Base-by-base conservation (phyloP, 2,113 vertebrate genomes). In the Nibea coibor region DNA sequence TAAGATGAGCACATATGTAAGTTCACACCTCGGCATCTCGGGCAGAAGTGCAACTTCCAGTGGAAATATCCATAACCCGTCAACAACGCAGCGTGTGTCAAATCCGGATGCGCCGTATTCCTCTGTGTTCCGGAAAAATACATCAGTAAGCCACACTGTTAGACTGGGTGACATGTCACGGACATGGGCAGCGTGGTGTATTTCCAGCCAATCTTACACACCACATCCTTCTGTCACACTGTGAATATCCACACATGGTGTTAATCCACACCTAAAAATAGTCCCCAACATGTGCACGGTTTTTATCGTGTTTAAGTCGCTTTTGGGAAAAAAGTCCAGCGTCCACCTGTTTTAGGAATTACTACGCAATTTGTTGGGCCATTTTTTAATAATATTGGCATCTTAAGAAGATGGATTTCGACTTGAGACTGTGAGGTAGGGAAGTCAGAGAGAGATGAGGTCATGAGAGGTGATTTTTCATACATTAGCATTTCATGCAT, bases 21-120 rank as follows among this genome's bases (percentile, higher is more conserved):
- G 64, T 67, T 68, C 4, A n/a, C 39, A 65, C 61, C 31, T 67
- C 62, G 28, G 42, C 31, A 56, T 58, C 53, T 48, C 45, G 19
- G 43, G 15, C 57, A 59, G 47, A 42, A 71, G 63, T 45, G 26
- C 35, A 35, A 8, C 11, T 45, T 45, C 26, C 22, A 58, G 16
- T 53, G 61, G 54, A 64, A 70, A 64, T 59, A 50, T 58, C 10
- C 28, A 2, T 11, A 4, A 61, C 43, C 31, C 50, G 53, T 28
- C 20, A 17, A 20, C 22, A 78, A 26, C 65, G 43, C 17, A 10
- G 14, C 4, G 3, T 22, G 62, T 56, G 62, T 10, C 39, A 43
- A 48, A 54, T 20, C 48, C 45, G 43, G 22, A 45, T 62, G 8
- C 12, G 20, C 0, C n/a, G 2, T n/a, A 10, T 16, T 31, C 48